Conservation (phyloP, 2,888 invertebrate genomes). For the Acleris laterana region DNA sequence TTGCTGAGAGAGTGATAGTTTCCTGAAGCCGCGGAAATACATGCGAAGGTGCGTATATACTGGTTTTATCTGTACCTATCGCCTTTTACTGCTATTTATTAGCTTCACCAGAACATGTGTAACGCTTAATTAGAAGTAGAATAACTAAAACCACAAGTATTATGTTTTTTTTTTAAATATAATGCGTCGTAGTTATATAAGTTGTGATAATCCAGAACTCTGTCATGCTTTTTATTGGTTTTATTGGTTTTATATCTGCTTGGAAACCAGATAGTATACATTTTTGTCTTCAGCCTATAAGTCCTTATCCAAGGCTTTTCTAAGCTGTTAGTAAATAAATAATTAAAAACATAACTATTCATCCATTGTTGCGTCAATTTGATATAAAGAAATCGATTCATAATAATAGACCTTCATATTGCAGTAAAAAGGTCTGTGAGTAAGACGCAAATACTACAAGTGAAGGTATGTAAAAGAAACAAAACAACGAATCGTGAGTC, state of each 20-base stretch:
- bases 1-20: slow-evolving; percentile 58
- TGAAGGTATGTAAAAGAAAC: slow-evolving; percentile 8
- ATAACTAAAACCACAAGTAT: too few species aligned
- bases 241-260: too few species aligned
- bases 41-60: slow-evolving; percentile 39
- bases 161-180: too few species aligned
- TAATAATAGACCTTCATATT: background rate
- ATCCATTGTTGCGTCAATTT: background rate
- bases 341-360: too few species aligned
- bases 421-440: background rate
- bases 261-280: too few species aligned
- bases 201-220: too few species aligned
- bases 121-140: too few species aligned
- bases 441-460: background rate
- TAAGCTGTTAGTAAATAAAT: too few species aligned
- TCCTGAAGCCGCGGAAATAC: slow-evolving; percentile 55
- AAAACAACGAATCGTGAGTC: slow-evolving; percentile 18
- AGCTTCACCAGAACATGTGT: background rate
- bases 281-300: too few species aligned
- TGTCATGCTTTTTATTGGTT: too few species aligned
- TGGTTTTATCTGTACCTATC: slow-evolving; percentile 9
- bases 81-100: slow-evolving; percentile 1
- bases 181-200: too few species aligned
- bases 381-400: background rate
- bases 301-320: too few species aligned